Conservation (phyloP, 2,797 vertebrate genomes). For the Helostoma temminkii region DNA sequence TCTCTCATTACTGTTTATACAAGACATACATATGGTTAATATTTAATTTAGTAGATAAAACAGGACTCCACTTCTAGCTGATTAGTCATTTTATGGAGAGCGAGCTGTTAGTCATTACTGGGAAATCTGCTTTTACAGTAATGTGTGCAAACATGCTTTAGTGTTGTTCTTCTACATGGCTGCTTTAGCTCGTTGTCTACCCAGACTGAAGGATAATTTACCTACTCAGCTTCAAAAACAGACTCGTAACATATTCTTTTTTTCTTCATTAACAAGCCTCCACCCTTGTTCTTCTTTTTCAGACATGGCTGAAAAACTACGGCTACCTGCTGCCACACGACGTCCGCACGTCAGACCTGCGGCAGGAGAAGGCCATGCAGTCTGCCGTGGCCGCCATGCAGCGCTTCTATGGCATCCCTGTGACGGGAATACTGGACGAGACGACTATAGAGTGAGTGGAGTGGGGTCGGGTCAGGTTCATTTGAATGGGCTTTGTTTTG, state of each 20-base stretch:
- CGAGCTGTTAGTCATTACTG: not conserved
- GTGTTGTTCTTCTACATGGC: not conserved
- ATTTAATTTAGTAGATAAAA: too few species aligned
- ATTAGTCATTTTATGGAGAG: not conserved
- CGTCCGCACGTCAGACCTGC: slow-evolving; percentile 87
- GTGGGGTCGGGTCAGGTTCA: too few species aligned
- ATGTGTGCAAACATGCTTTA: not conserved
- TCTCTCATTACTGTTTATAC: too few species aligned
- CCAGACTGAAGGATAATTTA: too few species aligned
- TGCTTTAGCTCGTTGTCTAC: too few species aligned
- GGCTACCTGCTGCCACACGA: slow-evolving; percentile 92
- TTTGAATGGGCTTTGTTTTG: too few species aligned
- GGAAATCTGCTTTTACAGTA: not conserved
- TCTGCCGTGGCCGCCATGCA: slow-evolving; percentile 93
- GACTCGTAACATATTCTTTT: not conserved
- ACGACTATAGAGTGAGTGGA: slow-evolving; percentile 90
- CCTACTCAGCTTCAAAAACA: too few species aligned
- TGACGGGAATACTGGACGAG: slow-evolving; percentile 91
- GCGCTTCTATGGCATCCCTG: slow-evolving; percentile 93
- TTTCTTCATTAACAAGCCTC: not conserved
- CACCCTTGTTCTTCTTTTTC: slow-evolving; percentile 18
- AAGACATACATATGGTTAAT: too few species aligned
- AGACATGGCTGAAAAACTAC: slow-evolving; percentile 94
- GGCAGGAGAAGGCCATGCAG: slow-evolving; percentile 92
- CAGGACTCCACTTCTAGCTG: not conserved